Percentiles rank a stretch among this genome's conserved stretches.
Conservation (phyloP, 2,888 invertebrate genomes). For the Andrena fulva region DNA sequence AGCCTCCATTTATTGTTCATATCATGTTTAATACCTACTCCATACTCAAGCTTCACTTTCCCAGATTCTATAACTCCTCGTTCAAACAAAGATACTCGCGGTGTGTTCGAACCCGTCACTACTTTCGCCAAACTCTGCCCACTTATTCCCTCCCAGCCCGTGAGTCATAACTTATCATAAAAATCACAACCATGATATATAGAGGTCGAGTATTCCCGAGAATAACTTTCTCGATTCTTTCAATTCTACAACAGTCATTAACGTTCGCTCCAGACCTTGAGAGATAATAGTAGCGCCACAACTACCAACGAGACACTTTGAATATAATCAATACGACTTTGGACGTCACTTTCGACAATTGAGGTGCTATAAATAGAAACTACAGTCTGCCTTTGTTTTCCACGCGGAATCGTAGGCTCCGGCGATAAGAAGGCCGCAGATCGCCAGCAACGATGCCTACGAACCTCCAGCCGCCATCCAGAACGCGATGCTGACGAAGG, state of each 20-base stretch:
- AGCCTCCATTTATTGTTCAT: too few relatives aligned
- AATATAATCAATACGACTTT: slow-evolving; percentile 1
- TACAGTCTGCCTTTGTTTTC: too few relatives aligned
- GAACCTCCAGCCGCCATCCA: slow-evolving; percentile 96
- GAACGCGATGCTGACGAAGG: slow-evolving; percentile 97
- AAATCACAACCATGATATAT: too few relatives aligned
- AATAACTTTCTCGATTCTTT: not conserved
- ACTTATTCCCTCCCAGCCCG: not conserved
- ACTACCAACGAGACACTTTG: not conserved
- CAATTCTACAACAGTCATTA: not conserved
- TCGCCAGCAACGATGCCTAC: slow-evolving; percentile 72
- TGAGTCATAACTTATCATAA: not conserved
- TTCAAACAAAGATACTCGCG: too few relatives aligned
- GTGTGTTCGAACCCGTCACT: too few relatives aligned
- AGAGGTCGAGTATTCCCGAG: too few relatives aligned
- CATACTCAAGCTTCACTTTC: too few relatives aligned
- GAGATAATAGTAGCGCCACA: not conserved
- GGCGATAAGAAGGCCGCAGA: slow-evolving; percentile 63
- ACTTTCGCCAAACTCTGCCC: too few relatives aligned
- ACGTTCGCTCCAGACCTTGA: not conserved
- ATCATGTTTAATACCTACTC: too few relatives aligned
- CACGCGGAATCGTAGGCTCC: slow-evolving; percentile 46
- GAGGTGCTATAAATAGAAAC: too few relatives aligned
- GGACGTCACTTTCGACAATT: too few relatives aligned
- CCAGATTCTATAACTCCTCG: too few relatives aligned